A percentile compares a stretch with the other conserved stretches of the same genome.
Evolutionary conservation across 2,113 vertebrate genomes (phyloP).

Genomic region (Callospermophilus lateralis): DNA sequence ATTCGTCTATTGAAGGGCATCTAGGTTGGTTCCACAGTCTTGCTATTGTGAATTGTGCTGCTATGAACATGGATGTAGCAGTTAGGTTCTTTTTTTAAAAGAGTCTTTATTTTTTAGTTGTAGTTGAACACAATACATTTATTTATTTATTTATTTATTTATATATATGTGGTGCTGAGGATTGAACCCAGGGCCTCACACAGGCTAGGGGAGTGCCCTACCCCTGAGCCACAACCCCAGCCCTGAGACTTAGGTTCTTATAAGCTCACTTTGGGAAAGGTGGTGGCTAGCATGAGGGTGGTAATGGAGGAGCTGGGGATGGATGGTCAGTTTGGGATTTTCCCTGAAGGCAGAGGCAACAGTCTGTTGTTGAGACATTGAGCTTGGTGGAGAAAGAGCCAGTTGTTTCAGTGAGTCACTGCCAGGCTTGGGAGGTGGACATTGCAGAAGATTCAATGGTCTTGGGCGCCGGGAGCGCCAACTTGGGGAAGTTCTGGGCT

Average conservation of each 20-base stretch:
- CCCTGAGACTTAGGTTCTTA: background rate
- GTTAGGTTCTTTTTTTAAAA: background rate
- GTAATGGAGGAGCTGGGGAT: background rate
- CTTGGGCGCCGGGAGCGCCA: background rate
- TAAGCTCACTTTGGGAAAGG: background rate
- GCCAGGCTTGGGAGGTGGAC: background rate
- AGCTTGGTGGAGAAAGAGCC: background rate
- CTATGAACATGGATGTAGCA: too few relatives aligned
- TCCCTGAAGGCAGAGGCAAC: background rate
- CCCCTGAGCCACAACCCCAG: too few relatives aligned
- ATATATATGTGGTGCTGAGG: too few relatives aligned
- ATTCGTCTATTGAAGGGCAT: too few relatives aligned
- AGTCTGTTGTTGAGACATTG: background rate
- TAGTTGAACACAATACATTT: too few relatives aligned
- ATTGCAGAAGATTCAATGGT: background rate
- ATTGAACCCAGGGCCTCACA: too few relatives aligned
- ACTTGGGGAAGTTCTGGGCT: background rate
- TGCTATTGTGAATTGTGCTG: too few relatives aligned
- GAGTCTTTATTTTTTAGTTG: too few relatives aligned
- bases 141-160: too few relatives aligned
- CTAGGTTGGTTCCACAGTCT: too few relatives aligned
- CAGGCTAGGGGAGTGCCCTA: too few relatives aligned
- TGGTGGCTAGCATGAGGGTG: too few relatives aligned
- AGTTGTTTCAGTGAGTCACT: background rate
- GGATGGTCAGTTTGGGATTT: background rate